Percentiles rank a stretch among this genome's conserved stretches.
These are phyloP conservation scores for Drosophila macrospina DNA, from an alignment of 2,888 invertebrate species.

Conservation along the genomic window DNA sequence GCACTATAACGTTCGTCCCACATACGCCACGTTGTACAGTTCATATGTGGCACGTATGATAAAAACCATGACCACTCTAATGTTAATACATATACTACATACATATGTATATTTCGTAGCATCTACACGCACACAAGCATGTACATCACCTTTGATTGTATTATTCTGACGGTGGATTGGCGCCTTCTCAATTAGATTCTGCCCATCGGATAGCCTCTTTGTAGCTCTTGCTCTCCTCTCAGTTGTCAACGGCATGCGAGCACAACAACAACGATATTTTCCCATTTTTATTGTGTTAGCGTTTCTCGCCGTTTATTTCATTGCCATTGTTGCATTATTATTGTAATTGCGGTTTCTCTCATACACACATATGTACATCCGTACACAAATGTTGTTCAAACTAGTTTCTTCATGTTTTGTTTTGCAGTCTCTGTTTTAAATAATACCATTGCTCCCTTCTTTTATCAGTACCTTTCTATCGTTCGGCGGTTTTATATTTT, in stretches of 20 bases:
- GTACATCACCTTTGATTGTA: constrained; percentile 29
- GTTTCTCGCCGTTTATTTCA: constrained; percentile 47
- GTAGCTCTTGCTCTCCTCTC: constrained; percentile 6
- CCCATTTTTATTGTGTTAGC: constrained; percentile 39
- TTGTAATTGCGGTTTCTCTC: constrained; percentile 31
- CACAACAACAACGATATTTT: constrained; percentile 28
- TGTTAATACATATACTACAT: constrained; percentile 22
- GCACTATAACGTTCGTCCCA: constrained; percentile 22
- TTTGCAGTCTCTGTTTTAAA: constrained; percentile 52
- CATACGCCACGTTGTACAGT: constrained; percentile 46
- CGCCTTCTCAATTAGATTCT: constrained; percentile 41
- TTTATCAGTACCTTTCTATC: constrained; percentile 37
- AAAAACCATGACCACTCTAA: constrained; percentile 53
- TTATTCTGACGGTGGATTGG: constrained; percentile 22
- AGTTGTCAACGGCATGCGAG: constrained; percentile 42
- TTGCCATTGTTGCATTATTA: constrained; percentile 62
- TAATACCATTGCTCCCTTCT: constrained; percentile 27
- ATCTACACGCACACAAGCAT: neutral
- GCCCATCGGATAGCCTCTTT: constrained; percentile 12
- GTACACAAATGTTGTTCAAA: constrained; percentile 67
- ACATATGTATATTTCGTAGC: neutral
- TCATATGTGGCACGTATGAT: constrained; percentile 22
- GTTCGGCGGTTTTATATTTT: constrained; percentile 17
- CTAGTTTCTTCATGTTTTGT: constrained; percentile 71
- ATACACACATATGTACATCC: neutral